Base-by-base conservation (phyloP, 2,888 invertebrate genomes). In the Euclidia mi region DNA sequence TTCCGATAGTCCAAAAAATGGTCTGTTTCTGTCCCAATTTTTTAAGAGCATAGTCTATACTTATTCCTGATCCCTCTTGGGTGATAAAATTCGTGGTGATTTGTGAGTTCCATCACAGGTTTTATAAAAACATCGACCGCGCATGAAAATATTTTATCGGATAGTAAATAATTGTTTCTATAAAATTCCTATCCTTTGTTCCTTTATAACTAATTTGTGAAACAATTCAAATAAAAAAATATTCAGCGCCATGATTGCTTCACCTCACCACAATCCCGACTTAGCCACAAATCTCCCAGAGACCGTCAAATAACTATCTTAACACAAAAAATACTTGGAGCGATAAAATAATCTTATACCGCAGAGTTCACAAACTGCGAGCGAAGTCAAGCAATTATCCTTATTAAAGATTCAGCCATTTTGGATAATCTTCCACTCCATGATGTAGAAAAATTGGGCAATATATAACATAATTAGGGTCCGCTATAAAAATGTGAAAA, bases 381-480 rank as follows among this genome's bases (percentile, higher is more conserved):
- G 28, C 38, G 40, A 42, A 55, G 29, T 25, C 14, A 49, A 51
- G 56, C 53, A 64, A 72, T 71, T 74, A 71, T 68, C 57, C 56
- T 59, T 51, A 59, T 75, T 68, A 50, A 65, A 56, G 51, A 74
- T 60, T 63, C 60, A 51, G 37, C 52, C 65, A 47, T 68, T 75
- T 68, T 63, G 65, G 65, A 67, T 72, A 72, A 71, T 71, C 71
- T 64, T 65, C 58, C 47, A 51, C 56, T 51, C 31, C 37, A 34
- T 60, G 70, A 52, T 62, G 51, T 71, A 50, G 52, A 74, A 67
- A 67, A 71, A 71, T 62, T 64, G 32, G 52, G 37, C 35, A 49
- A 62, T 75, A 68, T 67, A 74, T 65, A 60, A 62, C 47, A 53
- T 71, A 65, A 72, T 74, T 70, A 58, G 38, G 35, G 41, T n/a